Base-by-base conservation (phyloP, 2,888 invertebrate species). In the Alsophila aescularia region DNA sequence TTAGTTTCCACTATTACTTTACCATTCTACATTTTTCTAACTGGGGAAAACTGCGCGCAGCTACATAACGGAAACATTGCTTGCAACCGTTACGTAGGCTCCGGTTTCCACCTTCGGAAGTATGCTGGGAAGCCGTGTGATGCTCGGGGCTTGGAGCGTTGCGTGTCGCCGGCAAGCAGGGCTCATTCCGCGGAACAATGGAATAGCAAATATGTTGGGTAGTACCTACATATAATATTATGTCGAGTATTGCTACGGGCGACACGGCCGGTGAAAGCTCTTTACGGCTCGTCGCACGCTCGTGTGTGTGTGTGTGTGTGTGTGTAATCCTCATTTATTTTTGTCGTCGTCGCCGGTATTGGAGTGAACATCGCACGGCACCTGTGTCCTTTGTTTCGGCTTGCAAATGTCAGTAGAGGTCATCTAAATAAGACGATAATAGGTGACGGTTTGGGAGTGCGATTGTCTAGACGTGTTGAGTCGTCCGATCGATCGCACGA, bases 401-500 rank as follows among this genome's bases (percentile, higher is more conserved):
- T 81, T 75, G 82, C 83, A 86, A 90, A 91, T 90, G 90, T 90
- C 90, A 87, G 78, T 70, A 72, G 87, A 91, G 90, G 90, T 90
- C 90, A 85, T 90, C 90, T 90, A 90, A 90, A 90, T 90, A 87
- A 89, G 84, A 83, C 79, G 79, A 82, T n/a, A n/a, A 77, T 79
- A 83, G 83, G 86, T 83, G 79, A 82, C 78, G 77, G 79, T 82
- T 85, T 89, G 75, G 87, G 86, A 81, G 77, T 75, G 79, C 85
- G 81, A n/a, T 77, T 80, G 90, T 89, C 90, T 90, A 90, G 90
- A 90, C 90, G 82, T 74, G 84, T 85, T 88, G 89, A 88, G 87
- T 86, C 85, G 90, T 83, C 84, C 88, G 85, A 91, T 91, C 90
- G 90, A 91, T 91, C 86, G 88, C 83, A 85, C 85, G 88, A 82